These are phyloP conservation scores for Erpornis zantholeuca DNA, from an alignment of 2,113 vertebrate genomes.

Conservation along the genomic window DNA sequence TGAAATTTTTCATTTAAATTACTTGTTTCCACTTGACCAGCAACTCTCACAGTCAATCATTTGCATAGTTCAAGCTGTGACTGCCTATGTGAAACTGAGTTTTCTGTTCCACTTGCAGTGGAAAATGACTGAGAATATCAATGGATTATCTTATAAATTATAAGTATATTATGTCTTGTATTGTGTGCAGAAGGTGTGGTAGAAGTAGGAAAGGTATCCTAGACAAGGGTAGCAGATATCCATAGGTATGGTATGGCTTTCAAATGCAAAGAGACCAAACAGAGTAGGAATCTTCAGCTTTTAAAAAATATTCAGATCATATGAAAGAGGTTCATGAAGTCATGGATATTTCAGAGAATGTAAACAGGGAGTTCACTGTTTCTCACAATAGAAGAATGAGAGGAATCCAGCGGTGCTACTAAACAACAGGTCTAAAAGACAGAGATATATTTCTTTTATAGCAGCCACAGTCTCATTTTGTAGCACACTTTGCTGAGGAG, in stretches of 20 bases:
- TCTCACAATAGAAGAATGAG: background rate
- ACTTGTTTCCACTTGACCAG: background rate
- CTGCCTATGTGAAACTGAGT: background rate
- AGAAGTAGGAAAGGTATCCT: background rate
- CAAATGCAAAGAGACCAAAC: background rate
- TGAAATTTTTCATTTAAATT: background rate
- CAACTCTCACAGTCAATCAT: background rate
- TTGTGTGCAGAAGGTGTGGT: background rate
- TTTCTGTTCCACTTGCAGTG: background rate
- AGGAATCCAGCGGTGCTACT: background rate
- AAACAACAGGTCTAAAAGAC: background rate
- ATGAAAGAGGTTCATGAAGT: background rate
- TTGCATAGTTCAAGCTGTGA: background rate
- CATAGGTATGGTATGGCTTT: background rate
- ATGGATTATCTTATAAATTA: background rate
- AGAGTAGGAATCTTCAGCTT: background rate
- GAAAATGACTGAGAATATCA: background rate
- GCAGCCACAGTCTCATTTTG: background rate
- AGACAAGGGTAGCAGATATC: background rate
- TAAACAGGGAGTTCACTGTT: background rate
- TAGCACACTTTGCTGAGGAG: accelerated
- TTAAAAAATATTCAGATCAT: background rate
- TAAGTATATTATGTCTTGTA: background rate
- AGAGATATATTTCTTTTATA: background rate
- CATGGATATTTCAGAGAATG: background rate